These are phyloP conservation scores for Auanema freiburgensis DNA, from an alignment of 2,888 invertebrate genomes.

Conservation along the genomic window DNA sequence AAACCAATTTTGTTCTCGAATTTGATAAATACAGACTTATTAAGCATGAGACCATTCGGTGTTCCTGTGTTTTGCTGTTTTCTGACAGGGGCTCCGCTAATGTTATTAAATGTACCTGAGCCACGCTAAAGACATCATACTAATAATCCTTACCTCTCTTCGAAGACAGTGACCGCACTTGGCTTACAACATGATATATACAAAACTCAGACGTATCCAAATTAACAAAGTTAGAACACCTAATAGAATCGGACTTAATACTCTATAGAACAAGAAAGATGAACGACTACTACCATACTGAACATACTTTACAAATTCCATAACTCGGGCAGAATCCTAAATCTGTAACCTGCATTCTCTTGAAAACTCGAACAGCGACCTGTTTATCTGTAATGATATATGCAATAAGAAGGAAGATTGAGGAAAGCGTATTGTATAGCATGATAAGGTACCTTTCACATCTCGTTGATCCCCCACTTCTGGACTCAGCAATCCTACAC, in stretches of 20 bases:
- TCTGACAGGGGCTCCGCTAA: background rate
- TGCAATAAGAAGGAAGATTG: too few relatives aligned
- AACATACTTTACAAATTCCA: slow-evolving; percentile 48
- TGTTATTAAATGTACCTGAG: background rate
- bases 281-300: background rate
- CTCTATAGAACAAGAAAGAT: background rate
- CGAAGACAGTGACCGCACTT: slow-evolving; percentile 35
- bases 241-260: background rate
- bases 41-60: slow-evolving; percentile 6
- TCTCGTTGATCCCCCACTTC: background rate
- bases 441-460: background rate
- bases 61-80: background rate
- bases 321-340: slow-evolving; percentile 56
- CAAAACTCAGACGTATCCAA: slow-evolving; percentile 47
- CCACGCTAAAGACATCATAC: background rate
- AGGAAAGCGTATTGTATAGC: background rate
- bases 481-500: slow-evolving; percentile 29
- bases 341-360: slow-evolving; percentile 53
- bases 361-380: slow-evolving; percentile 48
- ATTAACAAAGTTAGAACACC: slow-evolving; percentile 56
- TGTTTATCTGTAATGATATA: slow-evolving; percentile 9
- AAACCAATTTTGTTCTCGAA: too few relatives aligned
- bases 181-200: slow-evolving; percentile 51
- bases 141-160: slow-evolving; percentile 26
- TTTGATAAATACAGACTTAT: background rate